Evolutionary conservation across 2,797 vertebrate species (phyloP), one percentile per base, ranked within the genome.

Genomic region (Tragopan temminckii): DNA sequence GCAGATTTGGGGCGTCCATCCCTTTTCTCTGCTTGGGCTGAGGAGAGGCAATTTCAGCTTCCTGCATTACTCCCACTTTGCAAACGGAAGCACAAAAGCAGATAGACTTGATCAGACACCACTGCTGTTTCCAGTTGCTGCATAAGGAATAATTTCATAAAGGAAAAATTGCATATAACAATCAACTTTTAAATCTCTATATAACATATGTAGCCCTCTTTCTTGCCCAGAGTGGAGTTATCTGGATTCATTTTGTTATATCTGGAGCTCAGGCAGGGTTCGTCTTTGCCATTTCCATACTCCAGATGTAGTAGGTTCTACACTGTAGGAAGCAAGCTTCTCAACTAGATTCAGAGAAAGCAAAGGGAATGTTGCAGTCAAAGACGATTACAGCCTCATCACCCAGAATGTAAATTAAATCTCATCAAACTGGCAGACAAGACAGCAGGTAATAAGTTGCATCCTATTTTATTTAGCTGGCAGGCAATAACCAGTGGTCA

Each of bases 401-500:
- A 77, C 42, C 58, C 59, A 59, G 68, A 93, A 92, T 6, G 18
- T 57, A 79, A 80, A 93, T 79, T 77, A 25, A 76, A 25, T 85
- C 57, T 79, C 84, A 81, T 55, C 78, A 82, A 66, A 88, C 31
- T 63, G 82, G 58, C 75, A 88, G 70, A 88, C 90, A 74, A 85
- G 8, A 9, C 50, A 77, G 36, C 9, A 80, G 59, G 64, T 77
- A 86, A 17, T 76, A 91, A 85, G 67, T 77, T 3, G 6, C 24
- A 79, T 71, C 62, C 55, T 16, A 19, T 94, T 83, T 90, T 85
- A 58, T 96, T 89, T 90, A 80, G n/a, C 36, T 87, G 77, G 15
- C 58, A 80, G 59, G 80, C 79, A 90, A 62, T 85, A 93, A 96
- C 75, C 50, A 58, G n/a, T 88, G 92, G 85, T 82, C 84, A 95